Evolutionary conservation across 1,140 invertebrate genomes (phyloP), one percentile per base, ranked within the genome.

Genomic region (Drosophila azteca): DNA sequence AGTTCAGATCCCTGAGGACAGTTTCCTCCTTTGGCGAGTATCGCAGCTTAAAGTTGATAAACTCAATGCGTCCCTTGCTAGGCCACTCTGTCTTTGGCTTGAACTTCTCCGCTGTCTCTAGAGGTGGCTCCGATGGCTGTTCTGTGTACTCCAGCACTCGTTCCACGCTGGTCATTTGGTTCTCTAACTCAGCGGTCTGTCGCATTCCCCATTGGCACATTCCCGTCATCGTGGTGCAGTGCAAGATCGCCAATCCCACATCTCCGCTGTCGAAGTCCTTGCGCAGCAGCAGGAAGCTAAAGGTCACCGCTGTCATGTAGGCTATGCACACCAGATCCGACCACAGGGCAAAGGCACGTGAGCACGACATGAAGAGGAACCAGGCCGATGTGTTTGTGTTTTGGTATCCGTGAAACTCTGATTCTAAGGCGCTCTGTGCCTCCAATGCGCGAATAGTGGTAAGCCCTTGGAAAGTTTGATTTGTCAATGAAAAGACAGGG

Each of bases 171-270:
- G 96, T 97, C 96, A 98, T 97, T 91, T 97, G 95, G 84, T 96
- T 96, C 78, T 96, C 95, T 3, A 96, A 91, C 87, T 97, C 95
- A 0, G 97, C 96, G 11, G 96, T 97, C 79, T 98, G 97, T 57
- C 97, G 92, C 92, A 98, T 95, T 1, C 96, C 96, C 95, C 95
- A 97, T 84, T 97, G 97, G 57, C 97, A 95, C 92, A 96, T 95
- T 2, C 95, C 95, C 20, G 95, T 95, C 51, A 98, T 91, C 0
- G 94, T 93, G 43, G 97, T 95, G 2, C 94, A 94, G 82, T 97
- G 96, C 0, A 96, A 95, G 54, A 98, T 95, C 1, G 96, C 95
- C 45, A 98, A 79, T 15, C 96, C 97, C 6, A 97, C 96, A 69
- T 95, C 93, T 0, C 96, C 95, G 11, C 94, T 95, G 9, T 93